Evolutionary conservation across 1,140 invertebrate genomes (phyloP).

Genomic region (Pteromalus puparum): DNA sequence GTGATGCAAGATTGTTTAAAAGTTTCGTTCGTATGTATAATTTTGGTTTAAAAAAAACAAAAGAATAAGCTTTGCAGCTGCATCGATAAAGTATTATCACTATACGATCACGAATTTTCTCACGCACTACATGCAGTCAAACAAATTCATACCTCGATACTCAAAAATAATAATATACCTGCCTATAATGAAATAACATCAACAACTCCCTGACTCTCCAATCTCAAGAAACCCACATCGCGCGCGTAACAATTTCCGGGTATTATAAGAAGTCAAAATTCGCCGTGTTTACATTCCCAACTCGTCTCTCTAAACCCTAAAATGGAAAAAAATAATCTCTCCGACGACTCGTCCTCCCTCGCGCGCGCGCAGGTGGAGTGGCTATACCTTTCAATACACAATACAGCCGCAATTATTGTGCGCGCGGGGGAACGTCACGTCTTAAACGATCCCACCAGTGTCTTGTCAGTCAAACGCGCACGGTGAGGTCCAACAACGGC

Average conservation of each 20-base stretch:
- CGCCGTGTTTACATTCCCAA: slow-evolving; percentile 27
- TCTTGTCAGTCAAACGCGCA: slow-evolving; percentile 35
- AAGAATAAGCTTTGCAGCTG: too few species aligned
- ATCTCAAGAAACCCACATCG: not conserved
- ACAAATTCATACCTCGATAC: too few species aligned
- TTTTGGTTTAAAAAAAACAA: too few species aligned
- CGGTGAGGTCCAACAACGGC: not conserved
- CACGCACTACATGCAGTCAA: too few species aligned
- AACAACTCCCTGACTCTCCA: slow-evolving; percentile 19
- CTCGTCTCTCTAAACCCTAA: not conserved
- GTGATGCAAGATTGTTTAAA: too few species aligned
- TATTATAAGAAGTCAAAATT: not conserved
- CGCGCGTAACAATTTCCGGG: slow-evolving; percentile 18
- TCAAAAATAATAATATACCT: too few species aligned
- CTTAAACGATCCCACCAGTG: slow-evolving; percentile 48
- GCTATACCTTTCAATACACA: slow-evolving; percentile 12
- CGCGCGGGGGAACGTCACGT: slow-evolving; percentile 42
- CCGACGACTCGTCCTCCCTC: not conserved
- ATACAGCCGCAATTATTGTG: slow-evolving; percentile 49
- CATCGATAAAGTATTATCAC: too few species aligned
- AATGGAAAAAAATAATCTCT: slow-evolving; percentile 25
- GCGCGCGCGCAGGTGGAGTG: slow-evolving; percentile 40
- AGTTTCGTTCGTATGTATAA: too few species aligned
- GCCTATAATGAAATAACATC: too few species aligned
- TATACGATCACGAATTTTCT: too few species aligned